Conservation (phyloP, 2,797 vertebrate species). For the Danio albolineatus region DNA sequence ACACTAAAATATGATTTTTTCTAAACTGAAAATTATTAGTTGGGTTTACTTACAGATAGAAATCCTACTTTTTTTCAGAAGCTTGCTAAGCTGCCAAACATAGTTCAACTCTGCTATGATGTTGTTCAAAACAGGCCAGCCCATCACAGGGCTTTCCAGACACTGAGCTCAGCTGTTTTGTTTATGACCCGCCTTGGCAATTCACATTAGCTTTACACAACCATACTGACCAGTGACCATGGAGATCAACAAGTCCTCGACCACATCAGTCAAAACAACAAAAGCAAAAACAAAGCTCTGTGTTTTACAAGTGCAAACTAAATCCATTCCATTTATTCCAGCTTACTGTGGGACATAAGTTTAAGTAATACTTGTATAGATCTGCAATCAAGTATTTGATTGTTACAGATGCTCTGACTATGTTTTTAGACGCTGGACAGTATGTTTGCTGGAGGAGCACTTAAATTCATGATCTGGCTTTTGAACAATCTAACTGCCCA, state of each 20-base stretch:
- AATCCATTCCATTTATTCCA: neutral
- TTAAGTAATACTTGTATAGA: neutral
- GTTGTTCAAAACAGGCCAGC: conserved; percentile 43
- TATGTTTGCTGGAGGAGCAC: neutral
- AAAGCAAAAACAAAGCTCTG: conserved; percentile 48
- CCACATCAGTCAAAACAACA: conserved; percentile 15
- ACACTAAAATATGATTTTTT: neutral
- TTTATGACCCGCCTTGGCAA: conserved; percentile 46
- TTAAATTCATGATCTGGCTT: too few relatives aligned
- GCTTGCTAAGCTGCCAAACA: conserved; percentile 13
- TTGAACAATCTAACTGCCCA: too few relatives aligned
- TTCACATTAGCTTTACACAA: conserved; percentile 25
- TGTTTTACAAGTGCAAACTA: neutral
- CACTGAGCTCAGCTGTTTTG: conserved; percentile 66
- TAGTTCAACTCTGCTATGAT: conserved; percentile 27
- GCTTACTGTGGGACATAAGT: neutral
- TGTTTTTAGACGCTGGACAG: neutral
- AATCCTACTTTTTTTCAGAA: neutral
- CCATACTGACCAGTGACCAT: conserved; percentile 17
- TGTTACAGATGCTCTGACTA: neutral
- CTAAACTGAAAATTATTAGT: neutral
- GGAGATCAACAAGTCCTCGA: conserved; percentile 34
- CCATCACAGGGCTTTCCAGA: conserved; percentile 67
- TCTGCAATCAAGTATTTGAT: neutral
- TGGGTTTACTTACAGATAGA: neutral